Percentiles rank a stretch among this genome's conserved stretches.
phyloP scores from a whole-genome alignment of 2,113 vertebrate species.

The Axis porcinus region DNA sequence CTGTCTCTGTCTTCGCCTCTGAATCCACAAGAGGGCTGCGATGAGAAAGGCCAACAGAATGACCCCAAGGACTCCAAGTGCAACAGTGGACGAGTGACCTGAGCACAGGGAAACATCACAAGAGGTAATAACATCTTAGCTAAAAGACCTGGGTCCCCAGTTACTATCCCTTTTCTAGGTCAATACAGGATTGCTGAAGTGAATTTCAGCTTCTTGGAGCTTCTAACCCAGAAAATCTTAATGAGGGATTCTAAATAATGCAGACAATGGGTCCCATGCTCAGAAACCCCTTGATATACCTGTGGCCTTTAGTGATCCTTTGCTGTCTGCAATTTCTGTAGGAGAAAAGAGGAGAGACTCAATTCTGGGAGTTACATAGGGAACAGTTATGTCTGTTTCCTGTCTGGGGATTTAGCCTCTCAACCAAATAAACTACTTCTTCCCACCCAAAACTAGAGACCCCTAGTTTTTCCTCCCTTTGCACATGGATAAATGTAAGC shows the following conservation, averaged over 20 bases:
- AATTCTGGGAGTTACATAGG: not conserved
- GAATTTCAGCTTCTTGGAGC: not conserved
- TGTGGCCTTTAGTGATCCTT: not conserved
- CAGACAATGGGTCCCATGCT: not conserved
- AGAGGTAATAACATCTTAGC: not conserved
- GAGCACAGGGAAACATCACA: not conserved
- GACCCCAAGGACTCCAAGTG: not conserved
- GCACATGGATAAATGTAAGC: not conserved
- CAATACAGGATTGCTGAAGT: not conserved
- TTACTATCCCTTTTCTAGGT: not conserved
- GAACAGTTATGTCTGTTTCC: not conserved
- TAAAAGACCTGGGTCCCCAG: not conserved
- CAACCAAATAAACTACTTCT: not conserved
- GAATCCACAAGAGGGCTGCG: not conserved
- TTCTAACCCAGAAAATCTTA: not conserved
- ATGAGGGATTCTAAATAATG: not conserved
- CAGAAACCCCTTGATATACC: slow-evolving; percentile 2
- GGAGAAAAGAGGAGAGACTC: slow-evolving; percentile 2
- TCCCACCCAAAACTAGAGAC: not conserved
- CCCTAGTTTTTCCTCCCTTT: not conserved
- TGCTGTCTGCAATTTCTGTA: not conserved
- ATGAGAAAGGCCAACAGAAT: not conserved
- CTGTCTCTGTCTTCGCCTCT: slow-evolving; percentile 25
- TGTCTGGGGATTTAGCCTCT: not conserved
- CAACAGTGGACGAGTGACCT: not conserved